Evolutionary conservation across 1,140 invertebrate genomes (phyloP).

Genomic region (Drosophila paulistorum): DNA sequence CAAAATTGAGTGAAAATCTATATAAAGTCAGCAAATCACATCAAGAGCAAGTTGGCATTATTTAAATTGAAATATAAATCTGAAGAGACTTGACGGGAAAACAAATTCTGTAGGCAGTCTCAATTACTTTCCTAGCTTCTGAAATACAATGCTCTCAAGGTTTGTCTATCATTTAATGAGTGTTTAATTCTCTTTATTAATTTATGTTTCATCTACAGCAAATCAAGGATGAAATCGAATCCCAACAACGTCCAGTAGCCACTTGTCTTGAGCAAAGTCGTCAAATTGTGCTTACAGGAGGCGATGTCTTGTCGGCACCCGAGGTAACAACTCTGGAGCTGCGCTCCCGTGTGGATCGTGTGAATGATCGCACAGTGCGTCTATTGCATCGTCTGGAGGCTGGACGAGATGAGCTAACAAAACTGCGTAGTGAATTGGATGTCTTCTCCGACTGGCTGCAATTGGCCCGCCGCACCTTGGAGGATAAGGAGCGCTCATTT

Average conservation of each 20-base stretch:
- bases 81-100: no score
- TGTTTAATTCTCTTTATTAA: neutral
- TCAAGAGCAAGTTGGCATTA: no score
- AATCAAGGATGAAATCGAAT: constrained; percentile 95
- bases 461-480: constrained; percentile 89
- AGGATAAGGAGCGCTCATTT: constrained; percentile 93
- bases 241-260: constrained; percentile 92
- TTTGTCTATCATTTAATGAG: constrained; percentile 63
- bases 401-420: constrained; percentile 93
- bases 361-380: constrained; percentile 90
- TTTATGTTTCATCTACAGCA: constrained; percentile 85
- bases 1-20: no score
- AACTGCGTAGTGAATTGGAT: constrained; percentile 89
- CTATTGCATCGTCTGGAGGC: constrained; percentile 90
- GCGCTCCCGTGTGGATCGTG: constrained; percentile 92
- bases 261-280: constrained; percentile 95
- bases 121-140: no score
- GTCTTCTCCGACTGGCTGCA: constrained; percentile 94
- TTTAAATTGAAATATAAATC: no score
- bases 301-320: constrained; percentile 94
- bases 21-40: no score
- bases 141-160: constrained; percentile 88
- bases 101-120: no score
- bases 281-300: constrained; percentile 94
- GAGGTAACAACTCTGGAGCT: constrained; percentile 93